Percentiles rank a stretch among this genome's conserved stretches.
Conservation (phyloP, 1,140 invertebrate genomes). For the Octopus bimaculoides region DNA sequence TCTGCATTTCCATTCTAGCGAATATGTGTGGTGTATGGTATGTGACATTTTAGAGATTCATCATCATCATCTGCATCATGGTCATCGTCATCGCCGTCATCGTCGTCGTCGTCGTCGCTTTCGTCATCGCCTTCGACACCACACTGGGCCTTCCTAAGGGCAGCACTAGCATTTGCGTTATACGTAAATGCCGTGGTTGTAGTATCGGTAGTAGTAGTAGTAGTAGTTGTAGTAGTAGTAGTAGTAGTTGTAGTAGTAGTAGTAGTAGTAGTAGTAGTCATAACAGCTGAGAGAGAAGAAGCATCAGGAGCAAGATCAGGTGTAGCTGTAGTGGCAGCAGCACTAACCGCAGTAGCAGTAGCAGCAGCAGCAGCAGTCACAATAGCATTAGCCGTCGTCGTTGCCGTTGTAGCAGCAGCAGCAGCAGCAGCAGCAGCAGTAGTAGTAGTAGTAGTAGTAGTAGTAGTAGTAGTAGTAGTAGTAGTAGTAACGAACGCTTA, state of each 20-base stretch:
- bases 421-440: conserved; percentile 14
- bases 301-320: conserved; percentile 16
- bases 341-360: not conserved
- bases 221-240: conserved; percentile 9
- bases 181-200: too few species aligned
- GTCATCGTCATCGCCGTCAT: too few species aligned
- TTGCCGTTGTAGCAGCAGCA: conserved; percentile 15
- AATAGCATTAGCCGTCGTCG: conserved; percentile 11
- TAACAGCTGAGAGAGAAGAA: conserved; percentile 15
- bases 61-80: too few species aligned
- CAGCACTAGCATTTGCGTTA: too few species aligned
- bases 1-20: too few species aligned
- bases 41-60: too few species aligned
- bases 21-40: too few species aligned
- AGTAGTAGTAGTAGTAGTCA: conserved; percentile 14
- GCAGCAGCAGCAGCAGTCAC: conserved; percentile 15
- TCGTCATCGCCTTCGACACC: too few species aligned
- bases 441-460: not conserved
- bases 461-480: too few species aligned
- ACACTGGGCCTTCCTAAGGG: too few species aligned
- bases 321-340: conserved; percentile 12
- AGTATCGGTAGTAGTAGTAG: not conserved
- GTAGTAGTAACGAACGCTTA: too few species aligned
- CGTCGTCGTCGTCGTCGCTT: too few species aligned
- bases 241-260: conserved; percentile 5